Percentiles rank a stretch among this genome's conserved stretches.
Conservation (phyloP, 1,140 invertebrate species). For the Penaeus japonicus region DNA sequence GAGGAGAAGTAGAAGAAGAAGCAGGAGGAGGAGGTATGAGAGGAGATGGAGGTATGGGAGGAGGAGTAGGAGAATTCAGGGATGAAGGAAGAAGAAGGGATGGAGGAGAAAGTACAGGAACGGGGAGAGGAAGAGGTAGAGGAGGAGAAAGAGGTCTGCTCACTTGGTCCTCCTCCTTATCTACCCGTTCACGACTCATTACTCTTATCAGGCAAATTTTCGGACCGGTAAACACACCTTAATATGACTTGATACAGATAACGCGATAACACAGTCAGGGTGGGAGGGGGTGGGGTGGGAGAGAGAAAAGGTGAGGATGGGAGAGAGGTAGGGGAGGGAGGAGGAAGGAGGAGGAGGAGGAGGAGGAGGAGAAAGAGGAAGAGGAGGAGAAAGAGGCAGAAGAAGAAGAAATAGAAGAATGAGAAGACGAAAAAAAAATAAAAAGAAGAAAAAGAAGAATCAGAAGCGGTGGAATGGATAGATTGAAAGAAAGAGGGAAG, state of each 20-base stretch:
- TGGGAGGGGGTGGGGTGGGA: too few relatives aligned
- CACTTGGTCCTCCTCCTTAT: too few relatives aligned
- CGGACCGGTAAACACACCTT: too few relatives aligned
- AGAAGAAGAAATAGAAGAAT: neutral
- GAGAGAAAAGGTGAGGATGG: neutral
- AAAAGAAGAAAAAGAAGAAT: neutral
- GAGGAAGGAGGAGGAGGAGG: neutral
- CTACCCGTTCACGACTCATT: too few relatives aligned
- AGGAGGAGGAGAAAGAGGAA: neutral
- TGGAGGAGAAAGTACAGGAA: neutral
- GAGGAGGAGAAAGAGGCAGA: neutral
- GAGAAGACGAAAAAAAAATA: neutral
- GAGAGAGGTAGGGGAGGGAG: neutral
- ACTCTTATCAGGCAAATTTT: too few relatives aligned
- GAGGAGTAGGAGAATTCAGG: neutral
- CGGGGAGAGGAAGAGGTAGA: neutral
- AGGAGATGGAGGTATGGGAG: too few relatives aligned
- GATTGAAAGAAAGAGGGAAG: neutral
- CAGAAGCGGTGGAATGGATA: neutral
- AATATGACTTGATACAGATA: too few relatives aligned
- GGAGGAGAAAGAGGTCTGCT: neutral
- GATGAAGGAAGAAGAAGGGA: neutral
- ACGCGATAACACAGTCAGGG: too few relatives aligned
- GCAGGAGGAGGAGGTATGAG: too few relatives aligned
- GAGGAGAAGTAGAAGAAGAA: too few relatives aligned